Evolutionary conservation across 2,888 invertebrate species (phyloP), one percentile per base, ranked within the genome.

Genomic region (Drosophila kambysellisi): DNA sequence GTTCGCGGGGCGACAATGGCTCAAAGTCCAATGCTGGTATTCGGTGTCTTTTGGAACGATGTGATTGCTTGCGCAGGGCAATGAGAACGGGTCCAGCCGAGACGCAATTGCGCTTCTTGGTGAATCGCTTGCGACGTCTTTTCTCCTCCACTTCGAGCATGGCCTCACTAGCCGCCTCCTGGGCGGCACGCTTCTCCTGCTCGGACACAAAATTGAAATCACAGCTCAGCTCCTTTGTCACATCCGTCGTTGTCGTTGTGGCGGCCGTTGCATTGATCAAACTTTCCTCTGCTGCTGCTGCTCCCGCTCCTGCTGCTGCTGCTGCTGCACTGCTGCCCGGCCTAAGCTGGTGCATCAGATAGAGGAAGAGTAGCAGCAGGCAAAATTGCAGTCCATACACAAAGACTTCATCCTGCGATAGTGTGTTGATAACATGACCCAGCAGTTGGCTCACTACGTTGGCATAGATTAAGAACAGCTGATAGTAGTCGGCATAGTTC

Each of bases 11-110:
- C 20, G 81, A 65, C 20, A 90, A 25, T 1, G 88, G 90, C 70
- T 89, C 89, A 46, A 88, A 89, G 46, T 65, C 56, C 12, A 84
- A 5, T 3, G 32, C 75, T 17, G 59, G 15, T 1, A 48, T 65
- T 0, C 68, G 63, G 17, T 80, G 67, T 33, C 70, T 51, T 43
- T 76, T 89, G 59, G 65, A 76, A 0, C 80, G 79, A 60, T 73
- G 68, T 5, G 75, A 85, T 68, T 90, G 84, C 0, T 81, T 89
- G 9, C 82, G 89, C 20, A 89, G 56, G 4, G 89, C 86, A 37
- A 92, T 83, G 48, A 93, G 83, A 32, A 93, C 82, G 17, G 93
- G 93, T 41, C 92, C 93, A 25, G 93, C 93, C 9, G 93, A 93
- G 51, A 92, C 82, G 71, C 92, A 93, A 74, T 91, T 92, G 17